phyloP scores from a whole-genome alignment of 2,797 vertebrate species.

The Acanthis flammea region DNA sequence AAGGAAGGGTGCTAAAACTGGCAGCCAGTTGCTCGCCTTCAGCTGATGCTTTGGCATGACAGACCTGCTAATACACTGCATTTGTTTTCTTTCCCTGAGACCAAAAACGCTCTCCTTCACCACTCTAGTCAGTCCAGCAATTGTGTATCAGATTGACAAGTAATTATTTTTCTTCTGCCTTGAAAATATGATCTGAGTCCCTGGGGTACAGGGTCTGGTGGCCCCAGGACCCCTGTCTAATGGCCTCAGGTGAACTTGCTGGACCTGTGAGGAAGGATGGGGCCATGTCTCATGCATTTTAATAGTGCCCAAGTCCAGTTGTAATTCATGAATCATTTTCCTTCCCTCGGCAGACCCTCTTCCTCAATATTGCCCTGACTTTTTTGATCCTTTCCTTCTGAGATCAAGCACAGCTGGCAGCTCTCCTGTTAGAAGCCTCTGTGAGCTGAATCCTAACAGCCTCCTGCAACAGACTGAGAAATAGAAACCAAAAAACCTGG shows the following conservation, averaged over 20 bases:
- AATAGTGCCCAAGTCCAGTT: neutral
- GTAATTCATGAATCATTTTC: neutral
- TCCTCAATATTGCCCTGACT: neutral
- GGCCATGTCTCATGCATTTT: neutral
- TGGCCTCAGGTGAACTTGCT: neutral
- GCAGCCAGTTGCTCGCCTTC: fast-evolving
- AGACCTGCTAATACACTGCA: neutral
- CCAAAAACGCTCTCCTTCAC: neutral
- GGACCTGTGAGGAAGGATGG: neutral
- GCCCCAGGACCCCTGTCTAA: neutral
- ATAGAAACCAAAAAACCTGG: neutral
- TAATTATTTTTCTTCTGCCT: neutral
- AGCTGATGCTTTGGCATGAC: neutral
- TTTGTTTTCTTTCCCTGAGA: neutral
- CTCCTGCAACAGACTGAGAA: neutral
- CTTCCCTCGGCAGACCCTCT: neutral
- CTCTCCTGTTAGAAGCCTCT: neutral
- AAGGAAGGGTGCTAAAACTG: neutral
- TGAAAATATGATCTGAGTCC: neutral
- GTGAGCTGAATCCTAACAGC: slow-evolving; percentile 27
- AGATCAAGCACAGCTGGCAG: neutral
- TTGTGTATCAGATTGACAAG: neutral
- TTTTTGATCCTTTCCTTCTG: neutral
- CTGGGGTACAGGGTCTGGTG: neutral
- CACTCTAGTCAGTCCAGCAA: neutral